phyloP scores from a whole-genome alignment of 2,888 invertebrate genomes.

The Pristionchus japonicus region DNA sequence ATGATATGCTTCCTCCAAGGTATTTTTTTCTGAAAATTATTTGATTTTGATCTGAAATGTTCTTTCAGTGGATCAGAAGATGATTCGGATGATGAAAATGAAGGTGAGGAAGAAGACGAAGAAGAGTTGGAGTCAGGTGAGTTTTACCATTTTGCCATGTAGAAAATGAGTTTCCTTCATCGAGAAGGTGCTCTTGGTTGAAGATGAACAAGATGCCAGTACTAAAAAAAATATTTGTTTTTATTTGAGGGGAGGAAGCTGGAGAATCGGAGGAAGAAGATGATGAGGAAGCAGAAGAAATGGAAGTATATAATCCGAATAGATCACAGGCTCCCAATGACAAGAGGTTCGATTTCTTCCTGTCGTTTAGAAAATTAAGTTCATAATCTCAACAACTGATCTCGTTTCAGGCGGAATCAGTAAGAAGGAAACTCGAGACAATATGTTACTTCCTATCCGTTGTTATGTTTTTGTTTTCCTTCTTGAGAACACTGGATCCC shows the following conservation, averaged over 20 bases:
- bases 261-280: too few relatives aligned
- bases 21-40: constrained; percentile 27
- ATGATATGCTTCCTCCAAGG: constrained; percentile 74
- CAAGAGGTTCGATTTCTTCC: not conserved
- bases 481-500: not conserved
- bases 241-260: too few relatives aligned
- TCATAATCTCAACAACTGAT: too few relatives aligned
- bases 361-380: too few relatives aligned
- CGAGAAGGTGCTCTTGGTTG: constrained; percentile 9
- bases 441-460: not conserved
- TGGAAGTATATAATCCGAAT: constrained; percentile 64
- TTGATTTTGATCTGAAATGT: not conserved
- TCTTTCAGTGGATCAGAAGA: constrained; percentile 23
- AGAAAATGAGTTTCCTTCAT: not conserved
- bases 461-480: not conserved
- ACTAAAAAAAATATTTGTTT: too few relatives aligned
- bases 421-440: not conserved
- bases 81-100: constrained; percentile 48
- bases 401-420: not conserved
- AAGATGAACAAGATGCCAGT: constrained; percentile 32
- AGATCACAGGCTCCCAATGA: constrained; percentile 52
- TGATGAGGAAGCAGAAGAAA: constrained; percentile 54
- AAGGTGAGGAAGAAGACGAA: too few relatives aligned
- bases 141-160: constrained; percentile 47
- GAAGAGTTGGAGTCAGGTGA: constrained; percentile 60